Conservation (phyloP, 2,888 invertebrate genomes). For the Athalia cordata region DNA sequence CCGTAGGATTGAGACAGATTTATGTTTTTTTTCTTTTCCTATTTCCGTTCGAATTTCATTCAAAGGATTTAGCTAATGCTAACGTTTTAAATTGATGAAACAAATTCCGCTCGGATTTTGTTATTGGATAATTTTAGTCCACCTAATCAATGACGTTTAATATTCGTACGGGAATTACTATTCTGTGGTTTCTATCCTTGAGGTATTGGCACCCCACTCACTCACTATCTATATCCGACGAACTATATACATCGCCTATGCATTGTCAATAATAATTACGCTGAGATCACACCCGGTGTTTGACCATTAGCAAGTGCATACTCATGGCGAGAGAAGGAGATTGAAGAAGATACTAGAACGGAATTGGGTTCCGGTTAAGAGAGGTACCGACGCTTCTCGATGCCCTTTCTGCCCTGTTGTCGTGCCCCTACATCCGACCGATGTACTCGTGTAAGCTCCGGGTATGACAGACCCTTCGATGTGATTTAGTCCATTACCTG, state of each 20-base stretch:
- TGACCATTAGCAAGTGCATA: slow-evolving; percentile 62
- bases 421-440: not conserved
- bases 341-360: not conserved
- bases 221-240: not conserved
- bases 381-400: not conserved
- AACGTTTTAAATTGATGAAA: too few species aligned
- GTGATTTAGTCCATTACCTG: slow-evolving; percentile 60
- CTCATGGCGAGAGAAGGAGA: not conserved
- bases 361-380: slow-evolving; percentile 10
- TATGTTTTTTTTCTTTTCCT: too few species aligned
- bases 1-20: too few species aligned
- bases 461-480: slow-evolving; percentile 10
- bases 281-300: slow-evolving; percentile 56
- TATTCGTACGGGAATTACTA: too few species aligned
- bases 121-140: too few species aligned
- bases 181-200: too few species aligned
- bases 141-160: too few species aligned
- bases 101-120: too few species aligned
- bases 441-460: not conserved
- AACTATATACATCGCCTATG: not conserved
- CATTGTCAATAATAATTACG: slow-evolving; percentile 31
- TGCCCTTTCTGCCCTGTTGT: not conserved
- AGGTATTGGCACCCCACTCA: too few species aligned
- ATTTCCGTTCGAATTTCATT: too few species aligned
- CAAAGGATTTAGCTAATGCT: too few species aligned